These are phyloP conservation scores for Gambusia yucatana DNA, from an alignment of 2,797 vertebrate genomes.

Conservation along the genomic window DNA sequence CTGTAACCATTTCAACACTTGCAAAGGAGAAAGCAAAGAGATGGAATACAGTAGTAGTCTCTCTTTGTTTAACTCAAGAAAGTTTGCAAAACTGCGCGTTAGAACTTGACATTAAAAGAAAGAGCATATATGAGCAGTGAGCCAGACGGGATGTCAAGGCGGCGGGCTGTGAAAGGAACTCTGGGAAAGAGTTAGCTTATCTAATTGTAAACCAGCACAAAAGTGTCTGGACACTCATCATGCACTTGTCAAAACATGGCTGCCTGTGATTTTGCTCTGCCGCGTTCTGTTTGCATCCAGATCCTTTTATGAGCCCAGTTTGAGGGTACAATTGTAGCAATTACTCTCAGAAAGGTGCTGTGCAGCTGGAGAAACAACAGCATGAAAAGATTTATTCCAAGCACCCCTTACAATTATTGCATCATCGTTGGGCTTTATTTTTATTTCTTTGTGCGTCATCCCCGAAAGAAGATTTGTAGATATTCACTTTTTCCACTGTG, in stretches of 20 bases:
- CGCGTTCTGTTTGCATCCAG: constrained; percentile 82
- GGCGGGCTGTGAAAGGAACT: constrained; percentile 53
- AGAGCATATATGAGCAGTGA: constrained; percentile 57
- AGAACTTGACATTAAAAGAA: constrained; percentile 72
- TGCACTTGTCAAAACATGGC: constrained; percentile 73
- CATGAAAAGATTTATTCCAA: constrained; percentile 81
- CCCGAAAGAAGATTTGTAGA: constrained; percentile 46
- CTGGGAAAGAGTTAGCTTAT: constrained; percentile 63
- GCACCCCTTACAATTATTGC: constrained; percentile 62
- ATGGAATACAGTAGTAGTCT: constrained; percentile 63
- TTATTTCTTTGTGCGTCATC: constrained; percentile 44
- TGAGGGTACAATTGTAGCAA: constrained; percentile 87
- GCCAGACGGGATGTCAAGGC: constrained; percentile 36
- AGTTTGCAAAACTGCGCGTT: constrained; percentile 74
- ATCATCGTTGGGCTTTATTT: constrained; percentile 75
- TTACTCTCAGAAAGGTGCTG: constrained; percentile 83
- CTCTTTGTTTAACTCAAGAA: constrained; percentile 77
- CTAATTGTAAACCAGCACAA: constrained; percentile 67
- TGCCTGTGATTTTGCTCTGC: constrained; percentile 56
- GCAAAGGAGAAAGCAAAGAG: constrained; percentile 70
- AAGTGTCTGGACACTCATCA: constrained; percentile 71
- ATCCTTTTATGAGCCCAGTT: constrained; percentile 77
- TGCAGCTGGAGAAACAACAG: constrained; percentile 85
- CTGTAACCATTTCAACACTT: constrained; percentile 79
- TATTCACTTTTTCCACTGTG: constrained; percentile 18